Base-by-base conservation (phyloP, 2,113 vertebrate species). In the Sinocyclocheilus anophthalmus region DNA sequence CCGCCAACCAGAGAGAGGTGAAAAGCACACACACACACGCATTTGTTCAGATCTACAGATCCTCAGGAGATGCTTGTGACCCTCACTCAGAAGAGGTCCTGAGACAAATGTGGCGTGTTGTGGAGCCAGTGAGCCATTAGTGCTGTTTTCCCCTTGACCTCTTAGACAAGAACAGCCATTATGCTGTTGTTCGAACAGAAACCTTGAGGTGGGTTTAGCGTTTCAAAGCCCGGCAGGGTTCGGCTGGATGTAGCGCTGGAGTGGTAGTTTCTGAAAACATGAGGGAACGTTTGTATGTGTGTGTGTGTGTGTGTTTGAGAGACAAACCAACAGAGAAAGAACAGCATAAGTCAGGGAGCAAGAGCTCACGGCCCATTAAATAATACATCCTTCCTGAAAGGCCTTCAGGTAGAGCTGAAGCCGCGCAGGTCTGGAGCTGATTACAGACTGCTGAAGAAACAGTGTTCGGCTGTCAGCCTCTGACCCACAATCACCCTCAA, bases 111-210 rank as follows among this genome's bases (percentile, higher is more conserved):
- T 59, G 87, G 84, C 45, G 55, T 80, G 63, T 37, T 20, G 37
- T 85, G 87, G 79, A 83, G 84, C 69, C 80, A 83, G 85, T 85
- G 79, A 83, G 84, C 76, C 80, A 83, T 88, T 85, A 88, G 84
- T 22, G 18, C 87, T 3, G 67, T 65, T 82, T 88, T 83, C 72
- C 81, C 48, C 69, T 80, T 78, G 45, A 80, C 76, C 75, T 87
- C 22, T 61, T 79, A 59, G 78, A 77, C 48, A 80, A 65, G 78
- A 88, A 69, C 59, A 50, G 79, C 77, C 83, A 85, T 88, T 85
- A 85, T 22, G 5, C 18, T 5, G 9, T 33, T 42, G 24, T 20
- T 30, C 18, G 37, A 81, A 81, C 79, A 76, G 48, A 81, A 81
- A 81, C 37, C 79, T 81, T 22, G 48, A 81, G 79, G 39, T 67